Base-by-base conservation (phyloP, 2,888 invertebrate genomes). In the Oscheius sp. region DNA sequence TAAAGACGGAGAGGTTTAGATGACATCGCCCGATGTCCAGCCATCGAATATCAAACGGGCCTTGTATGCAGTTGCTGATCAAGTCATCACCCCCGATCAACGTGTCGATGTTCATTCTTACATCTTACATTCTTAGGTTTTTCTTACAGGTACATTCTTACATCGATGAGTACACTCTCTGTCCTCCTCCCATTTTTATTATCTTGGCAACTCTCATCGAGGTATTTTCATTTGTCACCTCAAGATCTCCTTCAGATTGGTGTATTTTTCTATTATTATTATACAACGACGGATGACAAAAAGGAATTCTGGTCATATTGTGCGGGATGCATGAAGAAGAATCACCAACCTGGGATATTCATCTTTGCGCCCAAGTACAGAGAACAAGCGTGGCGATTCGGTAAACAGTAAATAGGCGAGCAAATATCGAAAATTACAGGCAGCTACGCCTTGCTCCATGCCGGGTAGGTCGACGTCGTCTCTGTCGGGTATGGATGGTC, bases 161-260 rank as follows among this genome's bases (percentile, higher is more conserved):
- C 55, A 78, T 83, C 29, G 80, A 83, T 61, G 72, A 71, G 9
- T 83, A 83, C 71, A 72, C 73, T 2, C 76, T 74, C 12, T 74
- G 93, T 89, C 98, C 97, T n/a, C 92, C 92, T 2, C 98, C 98
- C 0, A 88, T 98, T 71, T 94, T 95, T 88, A 96, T 98, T 94
- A 92, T 96, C 77, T 90, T 94, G 74, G 93, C 97, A 85, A 95
- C 95, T 2, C 85, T 96, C 73, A 90, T 95, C 82, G 89, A 83
- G 76, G 83, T 83, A 27, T n/a, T 18, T 27, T 13, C 13, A 7
- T 46, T 12, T 9, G 2, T 23, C 12, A 9, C 52, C 49, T 13
- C 49, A 6, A 55, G n/a, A 27, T 49, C 5, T 1, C 1, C 53
- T 79, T 53, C 63, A 91, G 91, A 84, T 92, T 43, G 89, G 89